Conservation (phyloP, 2,797 vertebrate species). For the Helicolenus hilgendorfi region DNA sequence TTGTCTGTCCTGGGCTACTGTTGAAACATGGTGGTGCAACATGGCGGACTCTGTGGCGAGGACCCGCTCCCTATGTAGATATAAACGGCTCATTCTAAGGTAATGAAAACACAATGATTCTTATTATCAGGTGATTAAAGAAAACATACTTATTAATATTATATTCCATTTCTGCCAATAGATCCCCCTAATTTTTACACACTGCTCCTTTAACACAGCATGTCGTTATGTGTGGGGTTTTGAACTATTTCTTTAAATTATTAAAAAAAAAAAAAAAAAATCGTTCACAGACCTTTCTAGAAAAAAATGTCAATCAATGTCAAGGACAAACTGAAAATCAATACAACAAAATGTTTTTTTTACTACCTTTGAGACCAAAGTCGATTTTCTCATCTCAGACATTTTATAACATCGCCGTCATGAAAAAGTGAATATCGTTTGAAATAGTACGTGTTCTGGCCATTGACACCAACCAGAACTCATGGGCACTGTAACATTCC, state of each 20-base stretch:
- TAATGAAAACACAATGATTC: too few species aligned
- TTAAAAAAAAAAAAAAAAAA: neutral
- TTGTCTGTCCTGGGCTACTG: too few species aligned
- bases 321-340: neutral
- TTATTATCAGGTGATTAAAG: too few species aligned
- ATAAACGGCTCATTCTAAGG: too few species aligned
- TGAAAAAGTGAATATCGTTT: neutral
- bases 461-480: slow-evolving; percentile 10
- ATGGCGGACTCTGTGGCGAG: too few species aligned
- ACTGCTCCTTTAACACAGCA: too few species aligned
- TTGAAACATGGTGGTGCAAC: too few species aligned
- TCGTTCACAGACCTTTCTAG: neutral
- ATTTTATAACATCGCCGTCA: neutral
- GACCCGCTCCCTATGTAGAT: too few species aligned
- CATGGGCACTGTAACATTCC: neutral
- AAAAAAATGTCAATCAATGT: neutral
- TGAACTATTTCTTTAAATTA: neutral
- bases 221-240: too few species aligned
- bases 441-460: neutral
- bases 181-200: too few species aligned
- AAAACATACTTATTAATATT: too few species aligned
- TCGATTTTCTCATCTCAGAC: neutral
- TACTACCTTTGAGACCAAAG: neutral
- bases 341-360: neutral
- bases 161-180: too few species aligned